phyloP scores from a whole-genome alignment of 2,888 invertebrate genomes.

The Mongoloraphidia duomilia region DNA sequence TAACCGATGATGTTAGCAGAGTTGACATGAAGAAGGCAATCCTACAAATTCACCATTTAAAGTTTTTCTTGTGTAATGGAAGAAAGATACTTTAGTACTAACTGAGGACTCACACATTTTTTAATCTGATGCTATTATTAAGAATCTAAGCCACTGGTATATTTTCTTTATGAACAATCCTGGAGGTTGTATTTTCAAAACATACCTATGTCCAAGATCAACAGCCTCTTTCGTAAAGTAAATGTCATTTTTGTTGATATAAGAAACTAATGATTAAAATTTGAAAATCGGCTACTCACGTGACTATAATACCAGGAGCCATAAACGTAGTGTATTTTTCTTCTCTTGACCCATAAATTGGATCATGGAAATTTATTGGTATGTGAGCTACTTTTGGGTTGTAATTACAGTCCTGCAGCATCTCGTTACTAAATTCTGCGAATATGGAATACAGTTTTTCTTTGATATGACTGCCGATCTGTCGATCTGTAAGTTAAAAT shows the following conservation, averaged over 20 bases:
- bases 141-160: too few species aligned
- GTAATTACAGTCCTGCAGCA: slow-evolving; percentile 49
- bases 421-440: slow-evolving; percentile 44
- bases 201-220: too few species aligned
- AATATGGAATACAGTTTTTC: slow-evolving; percentile 53
- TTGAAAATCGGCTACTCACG: slow-evolving; percentile 38
- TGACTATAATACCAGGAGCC: slow-evolving; percentile 70
- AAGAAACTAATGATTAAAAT: too few species aligned
- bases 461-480: slow-evolving; percentile 62
- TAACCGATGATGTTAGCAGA: slow-evolving; percentile 66
- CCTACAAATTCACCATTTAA: slow-evolving; percentile 31
- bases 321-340: slow-evolving; percentile 66
- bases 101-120: too few species aligned
- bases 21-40: slow-evolving; percentile 76
- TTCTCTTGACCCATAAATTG: slow-evolving; percentile 52
- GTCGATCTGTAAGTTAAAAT: slow-evolving; percentile 50
- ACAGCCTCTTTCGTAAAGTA: too few species aligned
- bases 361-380: slow-evolving; percentile 53
- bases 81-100: too few species aligned
- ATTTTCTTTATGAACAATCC: too few species aligned
- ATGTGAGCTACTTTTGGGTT: slow-evolving; percentile 38
- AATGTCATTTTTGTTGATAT: too few species aligned
- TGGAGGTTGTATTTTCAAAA: too few species aligned
- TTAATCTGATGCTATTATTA: too few species aligned
- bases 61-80: background rate